phyloP scores from a whole-genome alignment of 2,113 vertebrate species.

The Labeo rohita region DNA sequence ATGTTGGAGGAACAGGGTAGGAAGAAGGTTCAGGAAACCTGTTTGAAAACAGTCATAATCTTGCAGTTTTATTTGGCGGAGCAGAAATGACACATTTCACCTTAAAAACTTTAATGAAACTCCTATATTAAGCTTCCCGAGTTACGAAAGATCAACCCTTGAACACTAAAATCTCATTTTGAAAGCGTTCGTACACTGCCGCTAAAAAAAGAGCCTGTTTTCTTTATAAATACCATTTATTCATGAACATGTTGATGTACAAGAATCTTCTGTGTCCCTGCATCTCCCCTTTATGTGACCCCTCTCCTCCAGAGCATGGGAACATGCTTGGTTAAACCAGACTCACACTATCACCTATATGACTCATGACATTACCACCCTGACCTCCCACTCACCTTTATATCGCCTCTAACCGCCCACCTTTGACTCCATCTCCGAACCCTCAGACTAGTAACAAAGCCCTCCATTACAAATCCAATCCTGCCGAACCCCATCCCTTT shows the following conservation, averaged over 20 bases:
- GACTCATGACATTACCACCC: slow-evolving; percentile 58
- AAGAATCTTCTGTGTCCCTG: background rate
- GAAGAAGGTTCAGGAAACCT: too few species aligned
- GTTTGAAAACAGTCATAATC: too few species aligned
- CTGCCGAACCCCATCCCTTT: slow-evolving; percentile 8
- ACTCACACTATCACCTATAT: slow-evolving; percentile 13
- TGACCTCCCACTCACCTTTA: slow-evolving; percentile 63
- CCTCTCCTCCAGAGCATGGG: background rate
- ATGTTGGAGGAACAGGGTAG: too few species aligned
- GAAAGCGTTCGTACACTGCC: too few species aligned
- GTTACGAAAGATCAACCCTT: background rate
- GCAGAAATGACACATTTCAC: too few species aligned
- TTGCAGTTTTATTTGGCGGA: background rate
- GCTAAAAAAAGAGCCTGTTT: too few species aligned
- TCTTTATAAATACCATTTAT: background rate
- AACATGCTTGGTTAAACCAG: background rate
- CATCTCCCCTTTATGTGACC: background rate
- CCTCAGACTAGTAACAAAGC: slow-evolving; percentile 27
- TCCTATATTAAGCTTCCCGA: background rate
- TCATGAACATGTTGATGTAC: background rate
- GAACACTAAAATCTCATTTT: background rate
- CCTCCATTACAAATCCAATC: slow-evolving; percentile 14
- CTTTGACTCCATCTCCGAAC: slow-evolving; percentile 14
- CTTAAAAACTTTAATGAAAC: background rate
- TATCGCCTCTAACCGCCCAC: background rate